Base-by-base conservation (phyloP, 2,113 vertebrate genomes). In the Leptobrachium ailaonicum region DNA sequence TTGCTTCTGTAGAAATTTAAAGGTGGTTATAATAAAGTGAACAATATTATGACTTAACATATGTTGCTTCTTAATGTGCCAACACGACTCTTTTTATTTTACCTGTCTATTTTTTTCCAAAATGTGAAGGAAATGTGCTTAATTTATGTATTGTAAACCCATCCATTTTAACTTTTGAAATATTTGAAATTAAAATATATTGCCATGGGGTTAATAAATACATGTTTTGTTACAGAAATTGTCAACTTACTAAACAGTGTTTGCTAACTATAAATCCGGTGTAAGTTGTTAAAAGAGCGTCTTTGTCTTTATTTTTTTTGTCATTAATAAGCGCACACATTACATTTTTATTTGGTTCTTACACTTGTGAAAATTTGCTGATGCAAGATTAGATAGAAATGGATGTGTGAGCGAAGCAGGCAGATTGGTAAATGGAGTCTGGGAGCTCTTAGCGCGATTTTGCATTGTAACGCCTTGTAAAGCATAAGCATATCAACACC, bases 201-300 rank as follows among this genome's bases (percentile, higher is more conserved):
- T 77, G 75, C 67, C 67, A 78, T 71, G 45, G 66, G 54, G 75
- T 64, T 64, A 64, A 64, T 32, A 64, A 64, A 64, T 32, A 2
- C 20, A 12, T n/a, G 70, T 78, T 78, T 78, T 78, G 76, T 78
- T 78, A 78, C 66, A 71, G 67, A 70, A 78, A 78, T 78, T 78
- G 76, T 78, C 76, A 78, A 78, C 68, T 78, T 78, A 78, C 44
- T 78, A 78, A 78, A 77, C 44, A 54, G 76, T 78, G 76, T 78
- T 78, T 78, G 76, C 67, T 71, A 78, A 78, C 76, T 71, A 78
- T 67, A 70, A 62, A 10, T 20, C 45, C n/a, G 7, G 42, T n/a
- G 43, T 64, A 64, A 64, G 40, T 64, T 64, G 32, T 64, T 64
- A 64, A 64, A 40, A 60, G 11, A 60, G 10, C 13, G 56, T 60